Evolutionary conservation across 2,113 vertebrate genomes (phyloP).

Genomic region (Microcebus ravelobensis): DNA sequence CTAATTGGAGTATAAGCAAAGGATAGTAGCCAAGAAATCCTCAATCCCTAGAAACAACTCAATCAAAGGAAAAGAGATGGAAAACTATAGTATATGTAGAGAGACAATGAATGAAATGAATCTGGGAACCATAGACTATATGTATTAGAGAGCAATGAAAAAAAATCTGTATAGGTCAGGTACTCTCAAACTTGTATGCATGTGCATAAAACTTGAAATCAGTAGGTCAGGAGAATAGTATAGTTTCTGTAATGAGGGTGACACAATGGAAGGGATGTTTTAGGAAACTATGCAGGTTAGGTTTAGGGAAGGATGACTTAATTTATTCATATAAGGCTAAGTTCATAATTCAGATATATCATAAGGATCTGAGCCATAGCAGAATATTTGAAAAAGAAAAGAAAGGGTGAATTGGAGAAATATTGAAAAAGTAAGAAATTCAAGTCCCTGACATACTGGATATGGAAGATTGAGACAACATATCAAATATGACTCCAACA

Average conservation of each 20-base stretch:
- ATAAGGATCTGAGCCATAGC: neutral
- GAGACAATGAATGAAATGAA: neutral
- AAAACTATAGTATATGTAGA: neutral
- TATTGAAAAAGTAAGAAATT: neutral
- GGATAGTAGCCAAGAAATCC: neutral
- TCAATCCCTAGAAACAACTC: neutral
- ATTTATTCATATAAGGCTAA: neutral
- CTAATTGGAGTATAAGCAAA: neutral
- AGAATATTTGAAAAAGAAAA: neutral
- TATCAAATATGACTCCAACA: neutral
- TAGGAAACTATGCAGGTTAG: neutral
- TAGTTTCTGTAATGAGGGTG: neutral
- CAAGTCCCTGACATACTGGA: neutral
- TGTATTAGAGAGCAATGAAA: neutral
- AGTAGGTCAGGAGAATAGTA: neutral
- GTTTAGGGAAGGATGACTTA: neutral
- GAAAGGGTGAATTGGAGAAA: neutral
- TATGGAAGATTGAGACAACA: neutral
- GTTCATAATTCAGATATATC: neutral
- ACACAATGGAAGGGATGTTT: neutral
- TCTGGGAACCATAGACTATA: neutral
- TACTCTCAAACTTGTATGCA: neutral
- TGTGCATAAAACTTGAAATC: neutral
- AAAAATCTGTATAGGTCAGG: neutral
- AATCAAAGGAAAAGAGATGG: neutral